Conservation (phyloP, 1,140 invertebrate species). For the Drosophila bifasciata region DNA sequence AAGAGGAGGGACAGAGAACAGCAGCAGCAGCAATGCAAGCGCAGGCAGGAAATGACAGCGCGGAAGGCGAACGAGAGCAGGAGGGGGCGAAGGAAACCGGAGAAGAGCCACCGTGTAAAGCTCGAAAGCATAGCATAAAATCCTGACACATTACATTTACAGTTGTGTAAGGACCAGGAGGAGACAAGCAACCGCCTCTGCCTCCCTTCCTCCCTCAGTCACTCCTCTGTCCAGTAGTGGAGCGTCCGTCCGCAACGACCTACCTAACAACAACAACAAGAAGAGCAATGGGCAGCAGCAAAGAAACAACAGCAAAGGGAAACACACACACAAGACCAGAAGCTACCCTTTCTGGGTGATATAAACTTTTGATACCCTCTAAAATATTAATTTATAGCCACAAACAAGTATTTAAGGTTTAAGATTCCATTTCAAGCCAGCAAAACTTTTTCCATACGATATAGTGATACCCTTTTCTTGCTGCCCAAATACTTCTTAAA, state of each 20-base stretch:
- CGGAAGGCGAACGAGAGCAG: background rate
- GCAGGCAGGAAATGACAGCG: slow-evolving; percentile 19
- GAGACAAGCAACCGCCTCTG: slow-evolving; percentile 24
- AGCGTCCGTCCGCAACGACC: slow-evolving; percentile 41
- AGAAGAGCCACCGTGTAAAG: slow-evolving; percentile 5
- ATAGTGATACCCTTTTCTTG: no score
- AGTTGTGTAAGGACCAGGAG: slow-evolving; percentile 70
- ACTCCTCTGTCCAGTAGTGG: background rate
- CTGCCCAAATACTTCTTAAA: no score
- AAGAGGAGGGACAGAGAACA: background rate
- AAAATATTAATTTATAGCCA: no score
- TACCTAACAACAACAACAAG: slow-evolving; percentile 63
- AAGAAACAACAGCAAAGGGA: slow-evolving; percentile 17
- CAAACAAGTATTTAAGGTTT: no score
- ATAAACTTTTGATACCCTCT: no score
- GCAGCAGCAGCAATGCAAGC: slow-evolving; percentile 28
- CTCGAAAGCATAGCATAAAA: slow-evolving; percentile 55
- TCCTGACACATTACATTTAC: slow-evolving; percentile 75
- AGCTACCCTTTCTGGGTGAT: background rate
- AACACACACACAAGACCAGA: no score
- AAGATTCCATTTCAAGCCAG: no score
- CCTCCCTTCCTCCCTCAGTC: background rate
- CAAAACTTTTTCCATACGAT: no score
- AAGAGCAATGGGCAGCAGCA: slow-evolving; percentile 6
- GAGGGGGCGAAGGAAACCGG: background rate